phyloP scores from a whole-genome alignment of 2,888 invertebrate genomes.

The Agrypnus murinus region DNA sequence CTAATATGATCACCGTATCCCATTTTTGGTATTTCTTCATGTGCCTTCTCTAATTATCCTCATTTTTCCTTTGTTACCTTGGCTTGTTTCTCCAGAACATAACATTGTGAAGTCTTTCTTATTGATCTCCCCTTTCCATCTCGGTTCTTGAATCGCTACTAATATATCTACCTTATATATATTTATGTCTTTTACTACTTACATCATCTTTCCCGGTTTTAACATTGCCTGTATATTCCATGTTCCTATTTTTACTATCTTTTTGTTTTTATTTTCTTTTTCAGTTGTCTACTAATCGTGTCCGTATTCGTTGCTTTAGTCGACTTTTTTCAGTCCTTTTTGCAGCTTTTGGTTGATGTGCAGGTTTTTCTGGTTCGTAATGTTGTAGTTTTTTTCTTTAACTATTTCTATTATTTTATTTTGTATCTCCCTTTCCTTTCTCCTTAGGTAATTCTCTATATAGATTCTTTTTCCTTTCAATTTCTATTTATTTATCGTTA shows the following conservation, averaged over 20 bases:
- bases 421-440: background rate
- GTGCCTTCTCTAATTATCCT: background rate
- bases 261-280: too few relatives aligned
- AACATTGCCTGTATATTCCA: background rate
- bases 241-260: background rate
- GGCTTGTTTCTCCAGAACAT: background rate
- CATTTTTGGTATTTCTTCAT: slow-evolving; percentile 7
- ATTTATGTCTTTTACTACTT: background rate
- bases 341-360: background rate
- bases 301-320: background rate
- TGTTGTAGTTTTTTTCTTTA: background rate
- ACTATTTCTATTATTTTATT: background rate
- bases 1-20: background rate
- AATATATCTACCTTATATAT: background rate
- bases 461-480: background rate
- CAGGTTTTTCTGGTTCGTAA: background rate
- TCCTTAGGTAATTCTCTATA: background rate
- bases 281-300: background rate
- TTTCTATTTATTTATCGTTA: background rate
- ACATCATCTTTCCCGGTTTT: background rate
- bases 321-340: too few relatives aligned
- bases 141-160: background rate
- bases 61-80: background rate
- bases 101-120: too few relatives aligned
- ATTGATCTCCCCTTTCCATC: background rate